Evolutionary conservation across 2,113 vertebrate genomes (phyloP).

Genomic region (Ascaphus truei): DNA sequence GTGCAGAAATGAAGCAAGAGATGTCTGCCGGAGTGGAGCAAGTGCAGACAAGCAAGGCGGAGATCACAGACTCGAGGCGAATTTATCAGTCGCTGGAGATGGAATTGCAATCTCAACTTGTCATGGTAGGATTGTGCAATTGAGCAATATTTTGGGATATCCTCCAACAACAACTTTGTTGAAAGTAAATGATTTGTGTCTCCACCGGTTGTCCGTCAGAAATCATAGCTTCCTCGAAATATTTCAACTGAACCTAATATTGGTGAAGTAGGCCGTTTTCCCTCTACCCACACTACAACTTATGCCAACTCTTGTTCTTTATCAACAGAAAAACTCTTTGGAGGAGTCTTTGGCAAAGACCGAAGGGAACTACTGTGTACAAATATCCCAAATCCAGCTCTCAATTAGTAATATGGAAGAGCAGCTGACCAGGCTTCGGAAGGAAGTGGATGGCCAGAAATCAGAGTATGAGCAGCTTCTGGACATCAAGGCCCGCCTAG

Average conservation of each 20-base stretch:
- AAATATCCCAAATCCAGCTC: slow-evolving; percentile 70
- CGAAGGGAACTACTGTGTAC: slow-evolving; percentile 66
- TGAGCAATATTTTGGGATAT: neutral
- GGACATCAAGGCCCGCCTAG: slow-evolving; percentile 83
- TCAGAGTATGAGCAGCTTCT: slow-evolving; percentile 82
- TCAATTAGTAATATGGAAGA: slow-evolving; percentile 70
- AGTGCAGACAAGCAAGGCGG: slow-evolving; percentile 64
- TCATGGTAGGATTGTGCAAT: slow-evolving; percentile 56
- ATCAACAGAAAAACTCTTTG: slow-evolving; percentile 61
- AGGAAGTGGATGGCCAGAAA: slow-evolving; percentile 73
- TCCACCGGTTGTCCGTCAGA: too few relatives aligned
- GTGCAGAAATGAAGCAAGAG: slow-evolving; percentile 73
- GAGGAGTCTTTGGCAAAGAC: slow-evolving; percentile 78
- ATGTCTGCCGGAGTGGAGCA: slow-evolving; percentile 61
- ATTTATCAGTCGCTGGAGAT: slow-evolving; percentile 78
- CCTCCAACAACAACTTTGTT: neutral
- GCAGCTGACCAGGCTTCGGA: slow-evolving; percentile 67
- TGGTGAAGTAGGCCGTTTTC: too few relatives aligned
- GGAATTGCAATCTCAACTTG: slow-evolving; percentile 80
- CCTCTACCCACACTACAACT: too few relatives aligned
- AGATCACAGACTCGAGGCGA: slow-evolving; percentile 77
- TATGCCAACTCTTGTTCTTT: slow-evolving; percentile 66
- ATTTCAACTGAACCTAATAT: too few relatives aligned
- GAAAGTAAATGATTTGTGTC: neutral
- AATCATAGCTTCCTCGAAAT: too few relatives aligned